phyloP scores from a whole-genome alignment of 2,797 vertebrate species.

The Yasuhikotakia modesta region DNA sequence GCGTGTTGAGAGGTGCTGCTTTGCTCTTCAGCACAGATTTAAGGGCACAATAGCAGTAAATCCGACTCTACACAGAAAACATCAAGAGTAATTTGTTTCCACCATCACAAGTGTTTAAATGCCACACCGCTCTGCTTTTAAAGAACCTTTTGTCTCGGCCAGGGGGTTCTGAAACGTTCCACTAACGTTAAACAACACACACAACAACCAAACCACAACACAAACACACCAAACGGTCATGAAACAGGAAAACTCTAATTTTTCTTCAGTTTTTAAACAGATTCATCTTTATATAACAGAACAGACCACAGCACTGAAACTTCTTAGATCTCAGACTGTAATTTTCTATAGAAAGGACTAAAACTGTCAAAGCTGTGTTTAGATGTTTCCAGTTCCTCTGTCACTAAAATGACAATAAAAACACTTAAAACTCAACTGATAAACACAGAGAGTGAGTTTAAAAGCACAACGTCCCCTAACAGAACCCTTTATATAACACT shows the following conservation, averaged over 20 bases:
- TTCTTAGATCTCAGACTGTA: not conserved
- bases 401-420: not conserved
- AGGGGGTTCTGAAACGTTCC: constrained; percentile 56
- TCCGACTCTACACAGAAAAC: not conserved
- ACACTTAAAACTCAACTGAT: not conserved
- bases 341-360: not conserved
- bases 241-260: not conserved
- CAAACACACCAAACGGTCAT: no score
- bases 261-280: not conserved
- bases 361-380: not conserved
- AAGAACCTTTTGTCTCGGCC: constrained; percentile 28
- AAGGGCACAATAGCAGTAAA: not conserved
- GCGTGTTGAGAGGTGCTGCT: not conserved
- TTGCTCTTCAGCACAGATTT: not conserved
- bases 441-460: no score
- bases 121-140: constrained; percentile 32
- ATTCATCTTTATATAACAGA: not conserved
- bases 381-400: no score
- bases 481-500: no score
- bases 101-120: constrained; percentile 50
- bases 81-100: constrained; percentile 50
- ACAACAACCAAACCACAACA: constrained; percentile 49
- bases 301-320: not conserved
- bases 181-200: constrained; percentile 55
- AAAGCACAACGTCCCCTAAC: not conserved